phyloP scores from a whole-genome alignment of 2,797 vertebrate species.

The Pelochelys cantorii region DNA sequence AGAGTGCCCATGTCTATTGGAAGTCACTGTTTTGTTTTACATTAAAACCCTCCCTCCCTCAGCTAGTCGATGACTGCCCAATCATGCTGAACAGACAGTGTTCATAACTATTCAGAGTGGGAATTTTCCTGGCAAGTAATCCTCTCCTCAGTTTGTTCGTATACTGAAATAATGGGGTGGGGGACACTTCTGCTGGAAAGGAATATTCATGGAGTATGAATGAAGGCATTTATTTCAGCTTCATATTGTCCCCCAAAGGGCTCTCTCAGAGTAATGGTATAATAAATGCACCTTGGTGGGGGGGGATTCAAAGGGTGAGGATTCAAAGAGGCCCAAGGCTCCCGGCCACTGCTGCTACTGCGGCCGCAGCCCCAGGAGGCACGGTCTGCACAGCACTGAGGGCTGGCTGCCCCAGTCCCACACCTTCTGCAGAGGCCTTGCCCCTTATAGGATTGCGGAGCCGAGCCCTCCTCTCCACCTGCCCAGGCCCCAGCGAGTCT shows the following conservation, averaged over 20 bases:
- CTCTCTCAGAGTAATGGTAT: not conserved
- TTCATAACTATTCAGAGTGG: conserved; percentile 54
- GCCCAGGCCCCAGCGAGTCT: too few species aligned
- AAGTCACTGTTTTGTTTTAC: conserved; percentile 22
- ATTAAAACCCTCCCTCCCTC: conserved; percentile 45
- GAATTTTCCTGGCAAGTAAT: conserved; percentile 69
- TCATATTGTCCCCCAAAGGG: not conserved
- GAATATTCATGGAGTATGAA: conserved; percentile 60
- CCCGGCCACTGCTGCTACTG: too few species aligned
- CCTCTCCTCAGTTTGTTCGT: conserved; percentile 49
- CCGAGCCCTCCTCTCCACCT: too few species aligned
- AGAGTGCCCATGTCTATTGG: conserved; percentile 36
- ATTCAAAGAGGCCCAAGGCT: too few species aligned
- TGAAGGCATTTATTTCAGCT: conserved; percentile 33
- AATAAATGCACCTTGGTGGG: not conserved
- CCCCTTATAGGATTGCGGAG: too few species aligned
- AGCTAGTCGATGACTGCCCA: conserved; percentile 34
- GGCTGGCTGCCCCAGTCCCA: too few species aligned
- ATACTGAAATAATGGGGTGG: conserved; percentile 14
- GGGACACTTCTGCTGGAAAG: conserved; percentile 15
- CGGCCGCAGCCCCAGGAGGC: too few species aligned
- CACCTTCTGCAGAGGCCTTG: too few species aligned
- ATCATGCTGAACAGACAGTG: conserved; percentile 31
- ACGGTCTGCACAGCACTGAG: too few species aligned
- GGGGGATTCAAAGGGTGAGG: too few species aligned